Conservation (phyloP, 92 coral and sea anemone genomes). For the Anthopleura xanthogrammica region DNA sequence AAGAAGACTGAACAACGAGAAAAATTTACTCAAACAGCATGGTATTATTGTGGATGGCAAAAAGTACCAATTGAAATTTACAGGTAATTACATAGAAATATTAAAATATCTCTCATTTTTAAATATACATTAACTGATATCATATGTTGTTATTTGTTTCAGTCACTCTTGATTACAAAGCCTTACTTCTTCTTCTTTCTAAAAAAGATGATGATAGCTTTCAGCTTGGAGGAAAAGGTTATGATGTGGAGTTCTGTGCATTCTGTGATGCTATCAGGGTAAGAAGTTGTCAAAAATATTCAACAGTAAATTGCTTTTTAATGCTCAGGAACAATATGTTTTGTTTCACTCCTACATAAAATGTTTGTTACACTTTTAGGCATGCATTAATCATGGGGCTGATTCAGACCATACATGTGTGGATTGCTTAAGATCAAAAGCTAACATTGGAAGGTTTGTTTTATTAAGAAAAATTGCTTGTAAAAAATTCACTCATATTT, state of each 20-base stretch:
- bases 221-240: constrained; percentile 38
- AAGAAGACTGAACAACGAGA: neutral
- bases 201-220: constrained; percentile 10
- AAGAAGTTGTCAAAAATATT: neutral
- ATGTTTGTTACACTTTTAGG: neutral
- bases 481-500: neutral
- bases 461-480: too few relatives aligned
- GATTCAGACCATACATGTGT: neutral
- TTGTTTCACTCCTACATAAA: too few relatives aligned
- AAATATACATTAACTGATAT: too few relatives aligned
- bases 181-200: constrained; percentile 25
- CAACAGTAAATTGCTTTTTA: too few relatives aligned
- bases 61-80: too few relatives aligned
- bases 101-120: too few relatives aligned
- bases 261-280: constrained; percentile 44
- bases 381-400: neutral
- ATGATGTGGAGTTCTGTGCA: constrained; percentile 34
- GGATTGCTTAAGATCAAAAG: constrained; percentile 8
- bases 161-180: constrained; percentile 48
- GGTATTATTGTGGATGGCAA: neutral
- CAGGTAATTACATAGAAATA: neutral
- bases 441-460: constrained; percentile 34
- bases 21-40: too few relatives aligned
- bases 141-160: neutral
- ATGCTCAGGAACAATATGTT: neutral